Conservation (phyloP, 2,797 vertebrate species). For the Buphagus erythrorhynchus region DNA sequence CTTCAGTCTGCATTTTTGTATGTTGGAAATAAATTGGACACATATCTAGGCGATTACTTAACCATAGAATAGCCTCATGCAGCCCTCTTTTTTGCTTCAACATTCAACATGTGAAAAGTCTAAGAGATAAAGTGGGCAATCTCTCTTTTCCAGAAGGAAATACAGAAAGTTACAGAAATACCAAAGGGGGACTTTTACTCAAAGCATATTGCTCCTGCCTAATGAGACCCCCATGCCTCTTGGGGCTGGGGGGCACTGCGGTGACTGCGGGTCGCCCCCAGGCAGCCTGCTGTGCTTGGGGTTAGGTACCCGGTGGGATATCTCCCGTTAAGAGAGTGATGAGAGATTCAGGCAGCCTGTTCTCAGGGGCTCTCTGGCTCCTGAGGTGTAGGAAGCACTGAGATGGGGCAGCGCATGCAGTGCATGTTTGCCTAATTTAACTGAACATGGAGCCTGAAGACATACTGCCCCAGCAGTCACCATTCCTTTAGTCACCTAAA, state of each 20-base stretch:
- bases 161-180: background rate
- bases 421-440: background rate
- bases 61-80: background rate
- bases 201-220: background rate
- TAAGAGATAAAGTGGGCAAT: background rate
- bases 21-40: constrained; percentile 30
- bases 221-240: background rate
- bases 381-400: background rate
- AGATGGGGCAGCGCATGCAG: background rate
- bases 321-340: background rate
- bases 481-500: background rate
- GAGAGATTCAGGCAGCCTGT: constrained; percentile 18
- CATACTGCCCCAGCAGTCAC: rapidly evolving
- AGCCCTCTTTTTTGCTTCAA: background rate
- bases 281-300: background rate
- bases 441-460: background rate
- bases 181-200: background rate
- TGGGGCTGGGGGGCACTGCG: rapidly evolving
- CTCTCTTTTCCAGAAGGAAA: background rate
- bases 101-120: background rate
- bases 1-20: constrained; percentile 60
- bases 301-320: background rate
- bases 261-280: background rate
- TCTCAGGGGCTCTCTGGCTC: background rate
- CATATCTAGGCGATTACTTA: background rate